Percentiles rank a stretch among this genome's conserved stretches.
phyloP scores from a whole-genome alignment of 2,888 invertebrate species.

The Pollenia labialis region DNA sequence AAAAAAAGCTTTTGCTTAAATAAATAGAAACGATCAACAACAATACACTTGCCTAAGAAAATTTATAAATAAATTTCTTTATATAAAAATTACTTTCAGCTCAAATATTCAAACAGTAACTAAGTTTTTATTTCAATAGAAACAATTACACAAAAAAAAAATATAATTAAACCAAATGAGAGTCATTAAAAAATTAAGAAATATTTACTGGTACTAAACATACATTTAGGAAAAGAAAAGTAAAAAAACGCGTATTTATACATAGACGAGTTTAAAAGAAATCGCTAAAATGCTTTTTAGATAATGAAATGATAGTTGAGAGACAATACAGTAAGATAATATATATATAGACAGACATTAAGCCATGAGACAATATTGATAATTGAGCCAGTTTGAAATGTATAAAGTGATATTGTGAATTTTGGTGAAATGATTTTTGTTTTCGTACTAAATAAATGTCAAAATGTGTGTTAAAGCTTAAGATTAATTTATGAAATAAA shows the following conservation, averaged over 20 bases:
- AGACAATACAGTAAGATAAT: constrained; percentile 41
- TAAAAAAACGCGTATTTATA: constrained; percentile 35
- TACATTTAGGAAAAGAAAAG: constrained; percentile 23
- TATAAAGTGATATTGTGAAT: constrained; percentile 27
- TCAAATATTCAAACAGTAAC: constrained; percentile 42
- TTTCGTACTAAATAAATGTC: constrained; percentile 3
- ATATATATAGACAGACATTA: constrained; percentile 50
- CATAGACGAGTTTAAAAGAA: constrained; percentile 35
- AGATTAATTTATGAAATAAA: not conserved
- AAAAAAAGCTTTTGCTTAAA: constrained; percentile 9
- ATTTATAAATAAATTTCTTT: not conserved
- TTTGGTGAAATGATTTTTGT: constrained; percentile 7
- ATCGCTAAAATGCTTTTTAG: constrained; percentile 43
- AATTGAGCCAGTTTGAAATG: constrained; percentile 19
- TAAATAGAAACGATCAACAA: not conserved
- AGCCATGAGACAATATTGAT: constrained; percentile 54
- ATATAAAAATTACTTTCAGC: not conserved
- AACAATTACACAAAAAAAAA: constrained; percentile 25
- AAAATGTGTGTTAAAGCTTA: constrained; percentile 36
- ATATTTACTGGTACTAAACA: constrained; percentile 31
- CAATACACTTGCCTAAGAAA: constrained; percentile 12
- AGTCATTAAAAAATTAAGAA: not conserved
- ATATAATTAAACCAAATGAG: constrained; percentile 14
- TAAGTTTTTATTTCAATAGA: constrained; percentile 10
- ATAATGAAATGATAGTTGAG: constrained; percentile 42